Evolutionary conservation across 1,140 invertebrate species (phyloP).

Genomic region (Trichonephila clavipes): DNA sequence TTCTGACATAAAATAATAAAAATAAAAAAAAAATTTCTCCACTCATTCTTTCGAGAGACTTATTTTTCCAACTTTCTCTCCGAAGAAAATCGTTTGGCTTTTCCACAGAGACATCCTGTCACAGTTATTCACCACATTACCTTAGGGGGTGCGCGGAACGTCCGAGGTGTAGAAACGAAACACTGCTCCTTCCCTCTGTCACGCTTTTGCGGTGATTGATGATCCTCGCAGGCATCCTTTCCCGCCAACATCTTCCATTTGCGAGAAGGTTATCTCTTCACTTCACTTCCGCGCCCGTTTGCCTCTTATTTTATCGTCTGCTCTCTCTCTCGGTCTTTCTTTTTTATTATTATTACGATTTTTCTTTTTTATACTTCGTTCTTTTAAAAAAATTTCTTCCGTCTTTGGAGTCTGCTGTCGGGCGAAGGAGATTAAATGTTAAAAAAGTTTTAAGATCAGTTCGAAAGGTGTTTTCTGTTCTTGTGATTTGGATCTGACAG

Average conservation of each 20-base stretch:
- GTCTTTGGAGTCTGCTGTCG: neutral
- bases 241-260: conserved; percentile 35
- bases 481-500: conserved; percentile 14
- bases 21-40: neutral
- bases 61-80: neutral
- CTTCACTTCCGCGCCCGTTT: conserved; percentile 10
- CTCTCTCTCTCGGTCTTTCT: neutral
- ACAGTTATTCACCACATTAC: conserved; percentile 50
- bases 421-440: conserved; percentile 7
- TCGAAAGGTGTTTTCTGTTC: neutral
- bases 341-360: conserved; percentile 1
- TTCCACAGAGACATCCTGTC: conserved; percentile 15
- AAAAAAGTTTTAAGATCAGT: conserved; percentile 18
- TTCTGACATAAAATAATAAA: conserved; percentile 19
- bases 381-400: neutral
- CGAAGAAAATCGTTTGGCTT: conserved; percentile 43
- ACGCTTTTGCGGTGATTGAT: conserved; percentile 44
- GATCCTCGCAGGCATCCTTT: conserved; percentile 59
- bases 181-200: neutral
- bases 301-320: conserved; percentile 25
- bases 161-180: neutral
- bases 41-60: neutral
- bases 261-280: conserved; percentile 44
- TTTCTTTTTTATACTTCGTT: neutral
- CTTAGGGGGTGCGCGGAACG: conserved; percentile 38